Conservation (phyloP, 2,113 vertebrate species). For the Ophiodon elongatus region DNA sequence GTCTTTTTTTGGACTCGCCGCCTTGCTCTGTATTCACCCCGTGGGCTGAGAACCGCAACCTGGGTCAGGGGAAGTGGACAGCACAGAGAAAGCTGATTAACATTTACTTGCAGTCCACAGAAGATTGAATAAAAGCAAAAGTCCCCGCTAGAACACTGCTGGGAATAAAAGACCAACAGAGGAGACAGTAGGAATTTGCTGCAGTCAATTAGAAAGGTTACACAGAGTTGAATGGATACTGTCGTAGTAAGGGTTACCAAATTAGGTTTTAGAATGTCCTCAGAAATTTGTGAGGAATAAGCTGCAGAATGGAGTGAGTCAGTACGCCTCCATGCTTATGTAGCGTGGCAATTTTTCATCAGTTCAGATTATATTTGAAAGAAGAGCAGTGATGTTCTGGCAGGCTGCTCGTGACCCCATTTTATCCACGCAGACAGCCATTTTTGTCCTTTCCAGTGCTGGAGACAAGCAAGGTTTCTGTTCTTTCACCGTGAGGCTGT, state of each 20-base stretch:
- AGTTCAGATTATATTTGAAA: constrained; percentile 53
- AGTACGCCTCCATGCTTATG: constrained; percentile 61
- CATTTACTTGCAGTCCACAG: constrained; percentile 41
- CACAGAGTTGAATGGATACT: constrained; percentile 63
- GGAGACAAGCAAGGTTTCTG: constrained; percentile 32
- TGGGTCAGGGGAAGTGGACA: not conserved
- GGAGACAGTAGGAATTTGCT: constrained; percentile 35
- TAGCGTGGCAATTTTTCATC: constrained; percentile 54
- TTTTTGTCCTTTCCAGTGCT: not conserved
- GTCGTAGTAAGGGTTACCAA: constrained; percentile 27
- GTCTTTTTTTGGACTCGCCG: constrained; percentile 28
- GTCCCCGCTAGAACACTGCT: constrained; percentile 26
- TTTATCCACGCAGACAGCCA: constrained; percentile 29
- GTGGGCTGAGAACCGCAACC: constrained; percentile 10
- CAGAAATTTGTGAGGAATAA: constrained; percentile 58
- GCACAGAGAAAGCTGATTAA: constrained; percentile 35
- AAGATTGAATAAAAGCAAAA: constrained; percentile 63
- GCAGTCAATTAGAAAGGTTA: constrained; percentile 65
- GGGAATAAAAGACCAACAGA: constrained; percentile 43
- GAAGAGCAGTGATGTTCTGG: constrained; percentile 27
- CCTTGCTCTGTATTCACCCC: constrained; percentile 24
- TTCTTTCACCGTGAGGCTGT: constrained; percentile 1
- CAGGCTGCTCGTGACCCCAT: constrained; percentile 48
- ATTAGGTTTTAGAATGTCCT: constrained; percentile 52
- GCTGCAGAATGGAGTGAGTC: constrained; percentile 60